Evolutionary conservation across 1,140 invertebrate genomes (phyloP).

Genomic region (Calephelis virginiensis): DNA sequence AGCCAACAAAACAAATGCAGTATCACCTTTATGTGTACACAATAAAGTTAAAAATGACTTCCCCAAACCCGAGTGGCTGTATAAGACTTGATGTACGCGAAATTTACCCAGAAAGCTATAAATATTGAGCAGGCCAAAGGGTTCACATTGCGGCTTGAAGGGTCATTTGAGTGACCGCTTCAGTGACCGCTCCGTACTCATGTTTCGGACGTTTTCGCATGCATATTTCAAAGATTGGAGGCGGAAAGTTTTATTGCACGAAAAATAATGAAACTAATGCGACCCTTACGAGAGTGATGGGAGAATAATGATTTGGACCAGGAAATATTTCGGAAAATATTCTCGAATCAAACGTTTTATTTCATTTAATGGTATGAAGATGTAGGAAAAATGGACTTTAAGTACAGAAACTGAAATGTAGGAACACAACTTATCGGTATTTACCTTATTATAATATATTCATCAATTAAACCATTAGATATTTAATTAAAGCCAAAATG

Average conservation of each 20-base stretch:
- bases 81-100: constrained; percentile 30
- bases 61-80: neutral
- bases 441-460: too few species aligned
- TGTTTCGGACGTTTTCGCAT: constrained; percentile 39
- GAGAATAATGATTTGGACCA: neutral
- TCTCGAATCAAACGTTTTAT: neutral
- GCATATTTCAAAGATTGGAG: constrained; percentile 37
- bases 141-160: constrained; percentile 45
- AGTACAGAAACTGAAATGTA: too few species aligned
- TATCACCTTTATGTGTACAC: neutral
- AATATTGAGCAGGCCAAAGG: constrained; percentile 60
- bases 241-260: constrained; percentile 12
- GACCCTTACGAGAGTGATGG: neutral
- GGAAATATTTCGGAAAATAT: neutral
- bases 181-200: constrained; percentile 34
- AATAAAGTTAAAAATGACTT: constrained; percentile 22
- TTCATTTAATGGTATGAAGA: too few species aligned
- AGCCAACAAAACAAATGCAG: constrained; percentile 19
- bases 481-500: too few species aligned
- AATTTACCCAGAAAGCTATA: constrained; percentile 54
- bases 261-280: constrained; percentile 12
- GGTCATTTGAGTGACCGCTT: constrained; percentile 56
- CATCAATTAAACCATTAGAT: too few species aligned
- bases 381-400: too few species aligned
- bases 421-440: too few species aligned